Percentiles rank a stretch among this genome's conserved stretches.
Evolutionary conservation across 2,797 vertebrate species (phyloP).

Genomic region (Rhynchotus rufescens): DNA sequence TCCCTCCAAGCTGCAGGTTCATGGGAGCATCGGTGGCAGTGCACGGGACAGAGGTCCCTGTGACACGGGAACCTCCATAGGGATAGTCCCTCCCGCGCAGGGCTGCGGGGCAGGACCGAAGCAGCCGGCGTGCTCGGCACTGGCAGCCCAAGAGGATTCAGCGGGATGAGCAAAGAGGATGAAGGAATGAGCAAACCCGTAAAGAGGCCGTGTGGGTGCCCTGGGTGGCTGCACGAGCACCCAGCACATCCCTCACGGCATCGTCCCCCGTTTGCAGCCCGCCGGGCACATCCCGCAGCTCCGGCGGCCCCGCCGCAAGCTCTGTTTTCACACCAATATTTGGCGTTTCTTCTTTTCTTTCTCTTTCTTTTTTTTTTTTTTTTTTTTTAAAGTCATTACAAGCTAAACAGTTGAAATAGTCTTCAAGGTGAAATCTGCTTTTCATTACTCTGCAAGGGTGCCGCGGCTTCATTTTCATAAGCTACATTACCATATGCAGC

Average conservation of each 20-base stretch:
- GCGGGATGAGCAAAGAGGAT: no score
- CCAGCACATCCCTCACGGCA: neutral
- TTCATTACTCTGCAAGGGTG: neutral
- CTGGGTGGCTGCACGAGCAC: no score
- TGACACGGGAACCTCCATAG: no score
- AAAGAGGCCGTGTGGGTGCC: no score
- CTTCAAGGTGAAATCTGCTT: slow-evolving; percentile 11
- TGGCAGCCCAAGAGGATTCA: no score
- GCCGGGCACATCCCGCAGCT: neutral
- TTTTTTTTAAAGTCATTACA: slow-evolving; percentile 14
- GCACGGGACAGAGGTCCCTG: no score
- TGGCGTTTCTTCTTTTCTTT: neutral
- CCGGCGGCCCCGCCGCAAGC: neutral
- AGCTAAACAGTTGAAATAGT: neutral
- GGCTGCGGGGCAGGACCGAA: no score
- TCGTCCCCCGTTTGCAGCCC: no score
- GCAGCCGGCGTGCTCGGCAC: no score
- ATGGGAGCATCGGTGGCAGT: neutral
- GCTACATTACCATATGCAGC: neutral
- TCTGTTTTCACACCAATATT: neutral
- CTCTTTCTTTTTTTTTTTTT: neutral
- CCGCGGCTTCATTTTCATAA: neutral
- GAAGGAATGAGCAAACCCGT: no score
- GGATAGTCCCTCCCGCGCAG: no score
- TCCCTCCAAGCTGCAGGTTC: neutral